phyloP scores from a whole-genome alignment of 1,140 invertebrate genomes.

The Paraescarpia echinospica region DNA sequence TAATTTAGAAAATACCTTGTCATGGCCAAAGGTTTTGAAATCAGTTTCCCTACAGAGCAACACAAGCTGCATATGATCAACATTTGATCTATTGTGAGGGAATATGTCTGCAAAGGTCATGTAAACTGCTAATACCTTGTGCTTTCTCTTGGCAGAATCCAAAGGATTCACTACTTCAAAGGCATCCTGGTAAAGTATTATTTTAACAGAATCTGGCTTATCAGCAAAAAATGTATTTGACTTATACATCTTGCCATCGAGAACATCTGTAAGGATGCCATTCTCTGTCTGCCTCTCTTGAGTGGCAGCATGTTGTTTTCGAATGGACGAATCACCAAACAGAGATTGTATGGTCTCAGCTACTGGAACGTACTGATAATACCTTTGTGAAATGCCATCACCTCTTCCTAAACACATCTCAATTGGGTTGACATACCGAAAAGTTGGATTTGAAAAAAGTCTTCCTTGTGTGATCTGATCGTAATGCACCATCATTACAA shows the following conservation, averaged over 20 bases:
- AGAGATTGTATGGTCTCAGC: constrained; percentile 10
- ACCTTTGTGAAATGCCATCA: constrained; percentile 3
- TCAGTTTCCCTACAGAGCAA: constrained; percentile 16
- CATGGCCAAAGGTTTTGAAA: constrained; percentile 11
- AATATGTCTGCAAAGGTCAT: constrained; percentile 13
- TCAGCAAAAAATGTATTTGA: neutral
- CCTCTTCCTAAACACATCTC: constrained; percentile 10
- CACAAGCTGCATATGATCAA: constrained; percentile 19
- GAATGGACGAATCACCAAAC: neutral
- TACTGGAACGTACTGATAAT: constrained; percentile 12
- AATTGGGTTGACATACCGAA: neutral
- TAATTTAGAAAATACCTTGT: neutral
- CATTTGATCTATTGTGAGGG: constrained; percentile 20
- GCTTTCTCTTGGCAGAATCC: constrained; percentile 15
- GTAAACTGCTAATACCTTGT: constrained; percentile 15
- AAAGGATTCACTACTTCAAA: constrained; percentile 22
- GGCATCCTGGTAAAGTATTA: constrained; percentile 18
- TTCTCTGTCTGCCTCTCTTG: neutral
- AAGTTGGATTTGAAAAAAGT: neutral
- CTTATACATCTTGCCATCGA: constrained; percentile 3
- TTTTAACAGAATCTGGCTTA: constrained; percentile 9
- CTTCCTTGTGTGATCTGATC: neutral
- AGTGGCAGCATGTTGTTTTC: neutral
- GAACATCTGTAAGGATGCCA: constrained; percentile 6
- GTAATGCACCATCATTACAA: too few relatives aligned